Percentiles rank a stretch among this genome's conserved stretches.
These are phyloP conservation scores for Periparus ater DNA, from an alignment of 2,797 vertebrate species.

Conservation along the genomic window DNA sequence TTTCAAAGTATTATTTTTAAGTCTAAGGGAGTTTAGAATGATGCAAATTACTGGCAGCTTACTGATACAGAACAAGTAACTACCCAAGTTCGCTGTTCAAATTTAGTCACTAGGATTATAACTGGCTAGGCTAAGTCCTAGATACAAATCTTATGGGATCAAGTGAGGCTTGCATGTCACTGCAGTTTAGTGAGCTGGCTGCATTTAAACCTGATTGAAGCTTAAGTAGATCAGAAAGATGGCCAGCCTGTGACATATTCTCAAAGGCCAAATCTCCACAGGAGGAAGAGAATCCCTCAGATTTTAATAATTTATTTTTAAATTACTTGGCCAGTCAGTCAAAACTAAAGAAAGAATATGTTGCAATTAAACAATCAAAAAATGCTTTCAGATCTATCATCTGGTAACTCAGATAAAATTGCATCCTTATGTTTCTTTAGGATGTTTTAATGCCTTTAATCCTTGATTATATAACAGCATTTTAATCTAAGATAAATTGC, in stretches of 20 bases:
- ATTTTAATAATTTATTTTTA: not conserved
- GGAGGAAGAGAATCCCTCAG: not conserved
- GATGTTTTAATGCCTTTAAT: constrained; percentile 19
- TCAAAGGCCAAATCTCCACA: not conserved
- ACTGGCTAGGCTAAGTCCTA: not conserved
- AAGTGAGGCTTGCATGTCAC: not conserved
- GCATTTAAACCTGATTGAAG: not conserved
- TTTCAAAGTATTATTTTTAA: not conserved
- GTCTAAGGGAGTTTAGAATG: not conserved
- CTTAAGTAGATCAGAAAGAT: not conserved
- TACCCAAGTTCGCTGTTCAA: not conserved
- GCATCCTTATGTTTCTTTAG: not conserved
- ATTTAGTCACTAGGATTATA: not conserved
- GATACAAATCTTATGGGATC: not conserved
- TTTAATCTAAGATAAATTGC: constrained; percentile 22
- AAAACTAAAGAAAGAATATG: not conserved
- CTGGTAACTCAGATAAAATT: not conserved
- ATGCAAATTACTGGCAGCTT: not conserved
- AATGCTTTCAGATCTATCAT: not conserved
- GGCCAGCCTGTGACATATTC: not conserved
- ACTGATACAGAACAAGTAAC: not conserved
- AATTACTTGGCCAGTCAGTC: not conserved
- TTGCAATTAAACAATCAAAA: not conserved
- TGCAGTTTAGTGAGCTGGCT: not conserved
- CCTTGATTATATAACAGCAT: not conserved